Conservation (phyloP, 2,113 vertebrate species). For the Carettochelys insculpta region DNA sequence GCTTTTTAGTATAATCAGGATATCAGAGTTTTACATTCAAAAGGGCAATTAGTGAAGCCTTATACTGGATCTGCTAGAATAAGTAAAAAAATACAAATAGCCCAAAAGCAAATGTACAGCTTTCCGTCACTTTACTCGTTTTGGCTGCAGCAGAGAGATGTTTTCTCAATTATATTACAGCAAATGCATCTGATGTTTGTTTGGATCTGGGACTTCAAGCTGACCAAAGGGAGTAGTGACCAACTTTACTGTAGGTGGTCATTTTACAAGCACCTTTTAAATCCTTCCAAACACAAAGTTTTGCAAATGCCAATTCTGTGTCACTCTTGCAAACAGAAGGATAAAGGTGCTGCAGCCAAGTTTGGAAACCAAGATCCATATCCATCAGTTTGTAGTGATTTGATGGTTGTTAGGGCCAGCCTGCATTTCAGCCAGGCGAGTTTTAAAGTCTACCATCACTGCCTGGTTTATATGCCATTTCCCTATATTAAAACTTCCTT, state of each 20-base stretch:
- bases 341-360: background rate
- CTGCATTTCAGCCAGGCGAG: background rate
- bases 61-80: background rate
- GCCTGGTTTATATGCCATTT: background rate
- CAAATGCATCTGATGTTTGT: accelerated
- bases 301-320: background rate
- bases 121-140: background rate
- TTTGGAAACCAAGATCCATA: background rate
- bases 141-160: background rate
- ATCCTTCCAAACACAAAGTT: background rate
- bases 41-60: background rate
- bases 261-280: background rate
- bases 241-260: accelerated
- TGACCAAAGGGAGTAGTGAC: accelerated
- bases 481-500: background rate
- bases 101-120: background rate
- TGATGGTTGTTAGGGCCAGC: background rate
- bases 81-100: background rate
- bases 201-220: accelerated
- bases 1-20: background rate
- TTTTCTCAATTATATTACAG: accelerated
- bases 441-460: accelerated
- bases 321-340: background rate
- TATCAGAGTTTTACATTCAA: background rate
- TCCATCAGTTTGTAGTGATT: too few species aligned